phyloP scores from a whole-genome alignment of 1,140 invertebrate species.

The Heliconius hermathena region DNA sequence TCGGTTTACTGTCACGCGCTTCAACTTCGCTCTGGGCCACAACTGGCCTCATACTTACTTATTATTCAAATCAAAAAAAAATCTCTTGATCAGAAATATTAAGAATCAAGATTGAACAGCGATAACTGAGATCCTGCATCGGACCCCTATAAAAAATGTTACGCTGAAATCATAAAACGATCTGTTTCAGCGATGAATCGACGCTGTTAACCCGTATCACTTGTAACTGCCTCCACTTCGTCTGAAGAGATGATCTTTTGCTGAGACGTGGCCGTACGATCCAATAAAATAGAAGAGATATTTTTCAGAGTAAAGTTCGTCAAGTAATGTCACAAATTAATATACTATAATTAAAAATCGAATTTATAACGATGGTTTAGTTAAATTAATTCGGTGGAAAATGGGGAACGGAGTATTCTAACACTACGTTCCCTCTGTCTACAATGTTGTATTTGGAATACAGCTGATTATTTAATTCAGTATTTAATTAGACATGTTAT shows the following conservation, averaged over 20 bases:
- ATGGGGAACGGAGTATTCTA: no score
- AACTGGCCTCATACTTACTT: background rate
- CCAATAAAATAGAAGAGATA: conserved; percentile 58
- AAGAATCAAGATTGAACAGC: background rate
- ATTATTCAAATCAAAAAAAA: background rate
- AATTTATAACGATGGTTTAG: background rate
- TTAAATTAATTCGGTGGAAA: no score
- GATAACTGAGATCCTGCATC: conserved; percentile 44
- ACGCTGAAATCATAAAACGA: conserved; percentile 63
- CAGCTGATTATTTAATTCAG: background rate
- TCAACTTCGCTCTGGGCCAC: no score
- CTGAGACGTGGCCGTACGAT: conserved; percentile 58
- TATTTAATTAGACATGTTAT: background rate
- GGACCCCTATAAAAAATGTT: conserved; percentile 56
- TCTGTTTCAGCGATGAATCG: conserved; percentile 60
- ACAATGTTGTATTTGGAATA: no score
- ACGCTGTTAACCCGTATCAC: conserved; percentile 63
- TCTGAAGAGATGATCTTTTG: conserved; percentile 54
- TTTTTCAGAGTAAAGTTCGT: background rate
- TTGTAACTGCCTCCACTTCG: conserved; percentile 55
- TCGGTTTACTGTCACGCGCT: no score
- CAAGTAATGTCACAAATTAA: background rate
- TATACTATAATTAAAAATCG: background rate
- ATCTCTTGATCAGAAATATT: background rate
- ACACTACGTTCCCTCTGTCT: no score